A percentile compares a stretch with the other conserved stretches of the same genome.
These are phyloP conservation scores for Sitta europaea DNA, from an alignment of 2,113 vertebrate species.

Conservation along the genomic window DNA sequence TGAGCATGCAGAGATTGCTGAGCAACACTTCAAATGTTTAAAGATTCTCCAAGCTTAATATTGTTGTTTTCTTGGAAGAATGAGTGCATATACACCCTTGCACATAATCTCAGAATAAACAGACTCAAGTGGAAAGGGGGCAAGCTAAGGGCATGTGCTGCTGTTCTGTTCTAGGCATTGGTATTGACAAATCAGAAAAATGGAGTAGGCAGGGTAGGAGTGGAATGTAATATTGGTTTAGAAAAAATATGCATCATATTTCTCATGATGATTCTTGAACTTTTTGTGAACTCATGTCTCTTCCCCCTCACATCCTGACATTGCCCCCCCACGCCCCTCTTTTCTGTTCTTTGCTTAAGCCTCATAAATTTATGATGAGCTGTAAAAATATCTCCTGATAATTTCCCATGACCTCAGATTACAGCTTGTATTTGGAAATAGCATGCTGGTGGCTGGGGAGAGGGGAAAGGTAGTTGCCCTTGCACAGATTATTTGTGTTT, in stretches of 20 bases:
- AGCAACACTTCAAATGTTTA: neutral
- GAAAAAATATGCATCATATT: neutral
- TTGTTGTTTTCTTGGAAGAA: neutral
- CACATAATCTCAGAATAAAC: neutral
- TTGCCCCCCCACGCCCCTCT: neutral
- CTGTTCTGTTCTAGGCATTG: neutral
- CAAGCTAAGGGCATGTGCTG: neutral
- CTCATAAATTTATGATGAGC: neutral
- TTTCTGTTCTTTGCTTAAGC: neutral
- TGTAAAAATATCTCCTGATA: neutral
- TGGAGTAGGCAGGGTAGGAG: neutral
- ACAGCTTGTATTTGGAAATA: neutral
- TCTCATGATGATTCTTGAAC: neutral
- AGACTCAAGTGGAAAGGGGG: neutral
- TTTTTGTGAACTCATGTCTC: neutral
- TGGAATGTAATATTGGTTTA: neutral
- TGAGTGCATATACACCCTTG: neutral
- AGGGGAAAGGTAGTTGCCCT: neutral
- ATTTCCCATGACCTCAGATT: constrained; percentile 21
- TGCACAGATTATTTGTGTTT: neutral
- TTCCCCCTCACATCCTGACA: neutral
- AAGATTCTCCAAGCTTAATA: neutral
- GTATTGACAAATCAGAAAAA: neutral
- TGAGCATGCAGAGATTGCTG: neutral
- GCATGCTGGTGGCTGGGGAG: neutral